Conservation (phyloP, 2,888 invertebrate species). For the Athetis lepigone region DNA sequence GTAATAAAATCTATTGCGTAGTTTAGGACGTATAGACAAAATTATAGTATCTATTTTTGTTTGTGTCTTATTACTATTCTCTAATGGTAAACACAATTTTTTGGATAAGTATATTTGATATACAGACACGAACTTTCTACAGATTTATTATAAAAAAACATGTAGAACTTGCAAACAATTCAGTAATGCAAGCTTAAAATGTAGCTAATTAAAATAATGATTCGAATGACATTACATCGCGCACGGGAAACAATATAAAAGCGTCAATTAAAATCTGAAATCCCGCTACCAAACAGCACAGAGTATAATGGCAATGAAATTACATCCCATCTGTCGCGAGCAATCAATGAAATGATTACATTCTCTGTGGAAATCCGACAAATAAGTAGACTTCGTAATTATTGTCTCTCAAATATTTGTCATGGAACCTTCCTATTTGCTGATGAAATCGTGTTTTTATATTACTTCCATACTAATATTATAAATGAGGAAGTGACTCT, state of each 20-base stretch:
- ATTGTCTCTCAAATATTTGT: constrained; percentile 68
- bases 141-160: no score
- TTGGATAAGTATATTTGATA: no score
- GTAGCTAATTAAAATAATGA: constrained; percentile 27
- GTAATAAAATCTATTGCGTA: no score
- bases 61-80: no score
- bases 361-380: constrained; percentile 62
- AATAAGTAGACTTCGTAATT: constrained; percentile 73
- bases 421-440: constrained; percentile 41
- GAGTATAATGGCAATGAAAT: constrained; percentile 58
- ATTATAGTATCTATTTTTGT: no score
- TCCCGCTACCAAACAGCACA: constrained; percentile 34
- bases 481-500: no score
- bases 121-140: no score
- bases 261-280: constrained; percentile 40
- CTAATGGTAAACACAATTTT: no score
- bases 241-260: constrained; percentile 31
- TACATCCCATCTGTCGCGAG: constrained; percentile 68
- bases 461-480: constrained; percentile 16
- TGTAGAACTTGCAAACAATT: no score
- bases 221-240: constrained; percentile 17
- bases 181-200: background rate
- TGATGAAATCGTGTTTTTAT: constrained; percentile 35
- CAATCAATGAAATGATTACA: constrained; percentile 72
- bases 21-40: no score